These are phyloP conservation scores for Perizoma affinitatum DNA, from an alignment of 2,888 invertebrate species.

Conservation along the genomic window DNA sequence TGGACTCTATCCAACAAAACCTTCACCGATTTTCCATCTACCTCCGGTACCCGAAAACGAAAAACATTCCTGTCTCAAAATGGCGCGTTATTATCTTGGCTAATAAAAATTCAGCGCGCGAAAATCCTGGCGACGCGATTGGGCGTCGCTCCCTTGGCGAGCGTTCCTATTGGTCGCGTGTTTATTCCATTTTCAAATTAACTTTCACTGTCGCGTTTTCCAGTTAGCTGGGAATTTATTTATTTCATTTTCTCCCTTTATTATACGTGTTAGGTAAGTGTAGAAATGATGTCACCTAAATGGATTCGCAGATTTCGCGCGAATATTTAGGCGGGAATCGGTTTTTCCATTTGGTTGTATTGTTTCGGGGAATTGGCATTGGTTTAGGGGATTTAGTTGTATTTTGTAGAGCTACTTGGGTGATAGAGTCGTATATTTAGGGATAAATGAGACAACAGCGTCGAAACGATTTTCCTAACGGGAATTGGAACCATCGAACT, in stretches of 20 bases:
- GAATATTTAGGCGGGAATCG: constrained; percentile 27
- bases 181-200: constrained; percentile 84
- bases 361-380: constrained; percentile 29
- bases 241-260: constrained; percentile 61
- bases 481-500: no score
- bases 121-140: constrained; percentile 72
- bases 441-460: constrained; percentile 2
- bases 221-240: constrained; percentile 43
- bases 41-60: constrained; percentile 50
- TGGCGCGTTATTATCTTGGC: constrained; percentile 81
- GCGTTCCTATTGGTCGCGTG: constrained; percentile 70
- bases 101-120: constrained; percentile 84
- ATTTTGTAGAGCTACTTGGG: constrained; percentile 8
- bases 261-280: constrained; percentile 47
- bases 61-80: constrained; percentile 77
- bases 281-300: constrained; percentile 41
- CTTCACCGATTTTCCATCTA: constrained; percentile 22
- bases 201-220: constrained; percentile 72
- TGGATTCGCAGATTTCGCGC: constrained; percentile 36
- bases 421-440: constrained; percentile 27
- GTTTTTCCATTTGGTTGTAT: constrained; percentile 31
- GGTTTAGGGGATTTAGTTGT: constrained; percentile 23
- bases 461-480: no score
- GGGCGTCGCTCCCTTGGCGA: constrained; percentile 68
- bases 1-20: constrained; percentile 3